Percentiles rank a stretch among this genome's conserved stretches.
Evolutionary conservation across 2,888 invertebrate species (phyloP).

Genomic region (Sclerodermus sp.): DNA sequence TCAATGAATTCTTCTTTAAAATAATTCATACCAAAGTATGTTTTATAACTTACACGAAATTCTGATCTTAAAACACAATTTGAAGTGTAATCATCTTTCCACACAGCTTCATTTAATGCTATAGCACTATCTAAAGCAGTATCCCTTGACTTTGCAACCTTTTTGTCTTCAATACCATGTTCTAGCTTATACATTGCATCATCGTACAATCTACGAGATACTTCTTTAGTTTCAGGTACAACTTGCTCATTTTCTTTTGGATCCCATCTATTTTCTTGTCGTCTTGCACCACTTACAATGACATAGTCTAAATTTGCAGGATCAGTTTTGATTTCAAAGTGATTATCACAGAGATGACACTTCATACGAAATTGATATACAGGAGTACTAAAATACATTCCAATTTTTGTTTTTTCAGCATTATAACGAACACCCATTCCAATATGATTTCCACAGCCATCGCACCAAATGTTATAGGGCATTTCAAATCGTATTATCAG

Average conservation of each 20-base stretch:
- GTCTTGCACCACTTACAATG: slow-evolving; percentile 88
- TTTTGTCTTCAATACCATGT: slow-evolving; percentile 82
- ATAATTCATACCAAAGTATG: too few relatives aligned
- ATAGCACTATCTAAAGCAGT: slow-evolving; percentile 76
- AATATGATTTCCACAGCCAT: slow-evolving; percentile 96
- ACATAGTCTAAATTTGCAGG: slow-evolving; percentile 98
- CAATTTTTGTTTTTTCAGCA: slow-evolving; percentile 88
- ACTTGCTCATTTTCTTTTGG: slow-evolving; percentile 93
- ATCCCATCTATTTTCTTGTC: slow-evolving; percentile 99
- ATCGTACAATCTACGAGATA: slow-evolving; percentile 84
- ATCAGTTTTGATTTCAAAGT: slow-evolving; percentile 98
- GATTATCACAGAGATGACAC: slow-evolving; percentile 96
- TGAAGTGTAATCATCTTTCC: slow-evolving; percentile 91
- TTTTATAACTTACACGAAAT: slow-evolving; percentile 76
- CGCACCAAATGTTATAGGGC: slow-evolving; percentile 99
- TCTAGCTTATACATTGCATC: slow-evolving; percentile 99
- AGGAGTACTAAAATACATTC: slow-evolving; percentile 98
- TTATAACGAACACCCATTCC: slow-evolving; percentile 99
- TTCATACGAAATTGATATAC: slow-evolving; percentile 99
- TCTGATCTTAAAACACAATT: slow-evolving; percentile 82
- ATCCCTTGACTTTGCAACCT: slow-evolving; percentile 69
- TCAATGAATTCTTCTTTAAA: too few relatives aligned
- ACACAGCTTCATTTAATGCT: slow-evolving; percentile 76
- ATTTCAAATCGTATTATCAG: slow-evolving; percentile 97
- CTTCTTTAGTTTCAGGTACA: slow-evolving; percentile 88